Conservation (phyloP, 1,140 invertebrate species). For the Phthorimaea operculella region DNA sequence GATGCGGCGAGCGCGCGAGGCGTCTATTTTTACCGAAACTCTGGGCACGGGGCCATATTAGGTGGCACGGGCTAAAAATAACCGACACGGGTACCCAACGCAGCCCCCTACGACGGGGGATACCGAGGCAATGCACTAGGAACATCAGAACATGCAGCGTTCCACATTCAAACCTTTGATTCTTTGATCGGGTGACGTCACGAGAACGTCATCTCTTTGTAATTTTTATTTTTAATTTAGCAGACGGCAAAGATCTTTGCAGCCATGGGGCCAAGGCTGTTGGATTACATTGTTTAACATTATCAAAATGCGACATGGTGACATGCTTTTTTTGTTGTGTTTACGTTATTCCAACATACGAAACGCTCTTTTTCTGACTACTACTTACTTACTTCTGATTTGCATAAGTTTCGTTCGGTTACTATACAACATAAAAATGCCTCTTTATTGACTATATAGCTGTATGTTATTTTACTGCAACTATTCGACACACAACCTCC, state of each 20-base stretch:
- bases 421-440: no score
- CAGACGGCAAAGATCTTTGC: not conserved
- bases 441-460: no score
- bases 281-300: no score
- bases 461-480: no score
- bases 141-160: not conserved
- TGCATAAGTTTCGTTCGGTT: no score
- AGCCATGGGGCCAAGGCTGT: not conserved
- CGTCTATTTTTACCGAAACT: slow-evolving; percentile 59
- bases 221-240: not conserved
- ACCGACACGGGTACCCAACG: slow-evolving; percentile 23
- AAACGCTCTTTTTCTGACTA: no score
- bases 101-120: slow-evolving; percentile 28
- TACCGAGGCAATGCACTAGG: slow-evolving; percentile 12
- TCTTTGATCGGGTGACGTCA: not conserved
- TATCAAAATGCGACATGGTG: no score
- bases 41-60: slow-evolving; percentile 63
- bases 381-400: no score
- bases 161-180: not conserved
- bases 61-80: slow-evolving; percentile 56
- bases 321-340: no score
- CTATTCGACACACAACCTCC: no score
- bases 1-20: slow-evolving; percentile 18
- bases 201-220: no score
- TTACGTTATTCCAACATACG: no score